Evolutionary conservation across 2,888 invertebrate species (phyloP).

Genomic region (Oithona nana): DNA sequence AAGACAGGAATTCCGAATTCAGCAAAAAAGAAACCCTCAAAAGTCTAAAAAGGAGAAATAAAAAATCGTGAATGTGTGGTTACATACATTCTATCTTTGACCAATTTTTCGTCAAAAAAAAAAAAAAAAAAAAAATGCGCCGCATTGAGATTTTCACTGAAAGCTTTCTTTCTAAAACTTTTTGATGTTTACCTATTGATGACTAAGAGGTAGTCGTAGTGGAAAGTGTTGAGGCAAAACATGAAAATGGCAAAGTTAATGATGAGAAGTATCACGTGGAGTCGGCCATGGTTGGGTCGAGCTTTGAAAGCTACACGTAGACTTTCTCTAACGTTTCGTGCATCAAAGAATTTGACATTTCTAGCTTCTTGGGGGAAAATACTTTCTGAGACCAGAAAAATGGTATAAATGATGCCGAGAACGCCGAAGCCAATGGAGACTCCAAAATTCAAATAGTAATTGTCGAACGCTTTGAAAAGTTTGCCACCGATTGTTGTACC

Average conservation of each 20-base stretch:
- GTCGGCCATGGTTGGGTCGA: background rate
- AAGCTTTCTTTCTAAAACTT: background rate
- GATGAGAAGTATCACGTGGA: background rate
- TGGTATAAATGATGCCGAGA: conserved; percentile 7
- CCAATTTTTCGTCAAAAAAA: too few species aligned
- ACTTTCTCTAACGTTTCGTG: background rate
- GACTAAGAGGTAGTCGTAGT: conserved; percentile 13
- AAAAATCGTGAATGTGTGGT: too few species aligned
- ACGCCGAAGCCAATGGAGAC: background rate
- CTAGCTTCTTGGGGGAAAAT: background rate
- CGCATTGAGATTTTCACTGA: background rate
- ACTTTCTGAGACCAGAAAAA: conserved; percentile 3
- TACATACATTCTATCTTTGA: background rate
- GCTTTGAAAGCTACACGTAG: background rate
- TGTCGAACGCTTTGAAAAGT: background rate
- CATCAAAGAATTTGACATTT: background rate
- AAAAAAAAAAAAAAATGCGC: background rate
- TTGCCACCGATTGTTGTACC: conserved; percentile 1
- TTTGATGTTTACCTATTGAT: background rate
- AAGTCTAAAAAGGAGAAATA: too few species aligned
- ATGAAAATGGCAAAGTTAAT: conserved; percentile 8
- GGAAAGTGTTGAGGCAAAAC: conserved; percentile 15
- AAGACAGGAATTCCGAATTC: too few species aligned
- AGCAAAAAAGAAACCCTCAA: too few species aligned
- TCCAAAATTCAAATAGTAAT: conserved; percentile 9